Conservation (phyloP, 1,140 invertebrate genomes). For the Drosophila cardini region DNA sequence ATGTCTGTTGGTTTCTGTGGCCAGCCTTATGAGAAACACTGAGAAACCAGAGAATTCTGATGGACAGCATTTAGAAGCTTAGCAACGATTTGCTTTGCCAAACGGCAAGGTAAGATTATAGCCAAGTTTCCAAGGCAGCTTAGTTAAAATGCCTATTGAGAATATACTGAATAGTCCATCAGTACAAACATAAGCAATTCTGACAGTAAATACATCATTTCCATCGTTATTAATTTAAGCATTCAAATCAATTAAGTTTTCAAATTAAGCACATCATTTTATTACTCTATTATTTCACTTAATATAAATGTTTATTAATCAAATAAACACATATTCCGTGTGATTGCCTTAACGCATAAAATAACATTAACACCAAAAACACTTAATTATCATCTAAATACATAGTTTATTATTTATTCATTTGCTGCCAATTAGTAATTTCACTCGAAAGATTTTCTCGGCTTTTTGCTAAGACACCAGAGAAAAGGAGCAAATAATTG, state of each 20-base stretch:
- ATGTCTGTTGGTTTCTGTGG: conserved; percentile 20
- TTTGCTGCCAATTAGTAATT: conserved; percentile 6
- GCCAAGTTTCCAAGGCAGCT: conserved; percentile 57
- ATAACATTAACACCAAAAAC: conserved; percentile 5
- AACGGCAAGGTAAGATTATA: conserved; percentile 60
- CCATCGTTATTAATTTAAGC: conserved; percentile 13
- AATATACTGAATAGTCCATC: conserved; percentile 21
- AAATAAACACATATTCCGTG: conserved; percentile 11
- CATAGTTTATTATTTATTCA: conserved; percentile 17
- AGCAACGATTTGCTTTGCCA: conserved; percentile 67
- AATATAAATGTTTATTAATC: not conserved
- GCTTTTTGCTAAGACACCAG: not conserved
- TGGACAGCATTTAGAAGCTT: conserved; percentile 60
- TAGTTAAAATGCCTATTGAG: conserved; percentile 35
- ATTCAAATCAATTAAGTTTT: conserved; percentile 39
- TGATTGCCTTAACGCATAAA: conserved; percentile 10
- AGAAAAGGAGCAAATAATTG: not conserved
- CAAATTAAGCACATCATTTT: not conserved
- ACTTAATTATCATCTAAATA: conserved; percentile 10
- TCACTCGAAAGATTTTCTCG: not conserved
- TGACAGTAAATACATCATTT: not conserved
- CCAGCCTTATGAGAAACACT: conserved; percentile 16
- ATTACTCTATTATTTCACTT: not conserved
- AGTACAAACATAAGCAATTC: not conserved
- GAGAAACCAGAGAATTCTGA: conserved; percentile 18